These are phyloP conservation scores for Volucella inanis DNA, from an alignment of 2,888 invertebrate genomes.

Conservation along the genomic window DNA sequence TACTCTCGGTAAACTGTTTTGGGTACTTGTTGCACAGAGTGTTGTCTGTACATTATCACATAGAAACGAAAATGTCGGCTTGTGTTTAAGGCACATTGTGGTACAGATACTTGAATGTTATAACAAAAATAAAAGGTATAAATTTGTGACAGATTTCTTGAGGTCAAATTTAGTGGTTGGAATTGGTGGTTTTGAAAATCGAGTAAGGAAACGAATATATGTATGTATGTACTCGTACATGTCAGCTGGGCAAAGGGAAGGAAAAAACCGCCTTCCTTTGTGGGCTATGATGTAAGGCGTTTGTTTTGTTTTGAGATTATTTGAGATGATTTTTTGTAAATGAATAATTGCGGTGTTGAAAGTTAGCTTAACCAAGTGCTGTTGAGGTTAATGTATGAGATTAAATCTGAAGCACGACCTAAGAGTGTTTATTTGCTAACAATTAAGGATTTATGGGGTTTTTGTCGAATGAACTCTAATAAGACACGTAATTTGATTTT, in stretches of 20 bases:
- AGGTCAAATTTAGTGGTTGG: constrained; percentile 33
- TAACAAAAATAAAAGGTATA: constrained; percentile 19
- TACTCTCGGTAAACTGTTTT: constrained; percentile 18
- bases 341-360: background rate
- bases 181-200: constrained; percentile 16
- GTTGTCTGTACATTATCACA: background rate
- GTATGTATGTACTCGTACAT: background rate
- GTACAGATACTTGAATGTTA: constrained; percentile 5
- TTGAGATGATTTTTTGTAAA: background rate
- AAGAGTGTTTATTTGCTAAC: no score
- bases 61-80: background rate
- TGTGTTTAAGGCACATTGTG: no score
- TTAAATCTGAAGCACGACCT: no score
- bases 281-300: constrained; percentile 37
- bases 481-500: no score
- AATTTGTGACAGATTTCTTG: constrained; percentile 47
- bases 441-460: no score
- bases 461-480: no score
- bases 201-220: constrained; percentile 14
- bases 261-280: constrained; percentile 1
- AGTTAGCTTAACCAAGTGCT: background rate
- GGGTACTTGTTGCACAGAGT: constrained; percentile 8
- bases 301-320: constrained; percentile 16
- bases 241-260: no score
- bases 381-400: no score